A percentile compares a stretch with the other conserved stretches of the same genome.
Conservation (phyloP, 1,140 invertebrate genomes). For the Eciton burchellii region DNA sequence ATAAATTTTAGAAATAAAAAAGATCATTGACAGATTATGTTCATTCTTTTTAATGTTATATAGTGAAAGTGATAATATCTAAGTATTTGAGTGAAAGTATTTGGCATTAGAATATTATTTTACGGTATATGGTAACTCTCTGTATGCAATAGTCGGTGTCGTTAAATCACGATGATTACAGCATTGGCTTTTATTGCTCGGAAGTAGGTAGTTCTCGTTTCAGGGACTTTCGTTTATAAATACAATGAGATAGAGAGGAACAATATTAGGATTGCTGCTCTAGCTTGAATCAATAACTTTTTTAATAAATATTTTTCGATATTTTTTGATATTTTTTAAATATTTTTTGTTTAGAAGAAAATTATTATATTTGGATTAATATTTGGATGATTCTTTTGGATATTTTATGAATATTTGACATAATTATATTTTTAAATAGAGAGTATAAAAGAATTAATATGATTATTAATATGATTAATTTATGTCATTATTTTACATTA, state of each 20-base stretch:
- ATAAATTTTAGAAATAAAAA: too few species aligned
- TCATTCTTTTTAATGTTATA: conserved; percentile 16
- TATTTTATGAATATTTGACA: conserved; percentile 32
- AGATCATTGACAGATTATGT: background rate
- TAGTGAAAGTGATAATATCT: too few species aligned
- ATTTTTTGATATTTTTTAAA: too few species aligned
- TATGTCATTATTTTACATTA: too few species aligned
- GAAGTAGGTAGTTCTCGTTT: conserved; percentile 76
- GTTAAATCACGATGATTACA: conserved; percentile 77
- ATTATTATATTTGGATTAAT: too few species aligned
- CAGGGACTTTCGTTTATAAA: conserved; percentile 74
- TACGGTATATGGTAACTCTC: conserved; percentile 15
- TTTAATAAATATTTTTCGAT: conserved; percentile 20
- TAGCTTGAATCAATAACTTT: conserved; percentile 36
- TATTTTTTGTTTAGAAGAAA: too few species aligned
- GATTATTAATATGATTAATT: too few species aligned
- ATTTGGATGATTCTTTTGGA: too few species aligned
- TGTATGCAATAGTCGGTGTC: conserved; percentile 59
- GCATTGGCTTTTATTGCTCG: conserved; percentile 76
- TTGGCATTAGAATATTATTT: conserved; percentile 11
- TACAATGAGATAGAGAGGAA: conserved; percentile 56
- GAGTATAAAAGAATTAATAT: conserved; percentile 3
- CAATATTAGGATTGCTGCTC: conserved; percentile 53
- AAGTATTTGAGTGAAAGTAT: conserved; percentile 6
- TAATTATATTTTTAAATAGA: conserved; percentile 38